These are phyloP conservation scores for Centropristis striata DNA, from an alignment of 2,113 vertebrate genomes.

Conservation along the genomic window DNA sequence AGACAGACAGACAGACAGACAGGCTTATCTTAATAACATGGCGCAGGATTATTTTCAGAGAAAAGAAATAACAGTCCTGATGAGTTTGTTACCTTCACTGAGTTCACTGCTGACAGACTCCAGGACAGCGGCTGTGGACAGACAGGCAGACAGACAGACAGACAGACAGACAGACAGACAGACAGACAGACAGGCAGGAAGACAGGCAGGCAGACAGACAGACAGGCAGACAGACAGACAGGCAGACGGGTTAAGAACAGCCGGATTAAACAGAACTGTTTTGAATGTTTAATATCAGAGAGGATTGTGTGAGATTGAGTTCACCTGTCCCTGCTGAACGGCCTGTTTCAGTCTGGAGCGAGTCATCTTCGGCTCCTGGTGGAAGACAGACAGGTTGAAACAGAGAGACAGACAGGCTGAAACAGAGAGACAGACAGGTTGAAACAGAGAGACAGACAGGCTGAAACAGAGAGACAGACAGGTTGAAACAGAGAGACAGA, in stretches of 20 bases:
- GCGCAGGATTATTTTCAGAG: too few species aligned
- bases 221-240: neutral
- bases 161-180: neutral
- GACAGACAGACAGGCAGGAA: neutral
- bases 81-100: constrained; percentile 16
- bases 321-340: constrained; percentile 93
- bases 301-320: constrained; percentile 12
- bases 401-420: neutral
- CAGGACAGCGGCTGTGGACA: constrained; percentile 41
- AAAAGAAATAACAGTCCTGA: neutral
- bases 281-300: neutral
- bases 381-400: neutral
- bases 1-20: neutral
- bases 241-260: neutral
- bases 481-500: too few species aligned
- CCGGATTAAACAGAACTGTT: neutral
- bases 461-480: too few species aligned
- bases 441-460: neutral
- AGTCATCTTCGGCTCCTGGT: constrained; percentile 98
- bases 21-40: neutral
- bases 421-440: neutral
- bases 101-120: constrained; percentile 42
- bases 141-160: too few species aligned
- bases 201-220: neutral
- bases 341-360: constrained; percentile 96